Conservation (phyloP, 2,888 invertebrate genomes). For the Flexamia atlantica region DNA sequence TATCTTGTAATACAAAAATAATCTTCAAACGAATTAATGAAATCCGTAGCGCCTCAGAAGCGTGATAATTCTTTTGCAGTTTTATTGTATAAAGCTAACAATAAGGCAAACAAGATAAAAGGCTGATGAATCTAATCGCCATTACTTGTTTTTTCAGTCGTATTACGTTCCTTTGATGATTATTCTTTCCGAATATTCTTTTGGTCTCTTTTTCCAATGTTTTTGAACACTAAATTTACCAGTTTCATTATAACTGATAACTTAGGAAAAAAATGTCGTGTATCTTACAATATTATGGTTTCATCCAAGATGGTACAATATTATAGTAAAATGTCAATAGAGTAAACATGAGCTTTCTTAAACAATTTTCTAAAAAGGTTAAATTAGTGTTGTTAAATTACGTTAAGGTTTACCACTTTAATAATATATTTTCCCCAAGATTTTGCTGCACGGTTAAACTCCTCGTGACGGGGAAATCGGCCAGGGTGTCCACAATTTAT, state of each 20-base stretch:
- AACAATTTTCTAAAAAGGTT: no score
- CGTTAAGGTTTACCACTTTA: no score
- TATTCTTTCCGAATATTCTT: neutral
- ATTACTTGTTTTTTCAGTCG: neutral
- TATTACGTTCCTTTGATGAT: neutral
- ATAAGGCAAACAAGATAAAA: slow-evolving; percentile 22
- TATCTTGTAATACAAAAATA: neutral
- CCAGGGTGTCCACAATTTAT: slow-evolving; percentile 22
- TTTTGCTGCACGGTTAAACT: neutral
- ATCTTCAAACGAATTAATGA: neutral
- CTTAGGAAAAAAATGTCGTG: no score
- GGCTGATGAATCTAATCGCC: neutral
- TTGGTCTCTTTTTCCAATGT: no score
- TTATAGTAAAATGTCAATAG: no score
- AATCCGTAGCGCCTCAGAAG: neutral
- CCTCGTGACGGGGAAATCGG: neutral
- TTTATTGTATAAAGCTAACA: slow-evolving; percentile 5
- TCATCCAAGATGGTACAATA: no score
- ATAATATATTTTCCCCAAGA: neutral
- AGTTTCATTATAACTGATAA: no score
- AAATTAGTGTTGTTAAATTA: no score
- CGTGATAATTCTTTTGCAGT: neutral
- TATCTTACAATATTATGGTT: no score
- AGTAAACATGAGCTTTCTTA: no score
- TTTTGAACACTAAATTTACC: no score